Evolutionary conservation across 2,888 invertebrate species (phyloP).

Genomic region (Hymenopus coronatus): DNA sequence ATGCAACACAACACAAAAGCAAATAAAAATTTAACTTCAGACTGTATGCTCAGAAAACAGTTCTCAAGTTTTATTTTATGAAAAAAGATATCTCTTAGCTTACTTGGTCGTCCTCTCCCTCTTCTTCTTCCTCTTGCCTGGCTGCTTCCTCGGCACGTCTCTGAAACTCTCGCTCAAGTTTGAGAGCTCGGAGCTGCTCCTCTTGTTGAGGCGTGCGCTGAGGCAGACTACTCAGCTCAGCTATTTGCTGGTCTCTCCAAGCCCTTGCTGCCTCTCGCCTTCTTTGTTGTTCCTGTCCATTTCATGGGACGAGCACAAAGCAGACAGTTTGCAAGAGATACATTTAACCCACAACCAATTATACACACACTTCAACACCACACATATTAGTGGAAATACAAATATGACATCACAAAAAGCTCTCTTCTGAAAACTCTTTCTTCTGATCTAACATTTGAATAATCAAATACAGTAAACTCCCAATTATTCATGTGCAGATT

Average conservation of each 20-base stretch:
- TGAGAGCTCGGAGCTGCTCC: slow-evolving; percentile 82
- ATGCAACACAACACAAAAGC: too few species aligned
- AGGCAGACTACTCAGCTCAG: slow-evolving; percentile 68
- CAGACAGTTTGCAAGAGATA: neutral
- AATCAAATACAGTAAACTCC: too few species aligned
- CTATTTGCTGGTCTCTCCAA: slow-evolving; percentile 84
- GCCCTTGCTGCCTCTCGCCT: slow-evolving; percentile 72
- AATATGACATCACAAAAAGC: neutral
- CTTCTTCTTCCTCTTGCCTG: slow-evolving; percentile 67
- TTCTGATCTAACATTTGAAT: too few species aligned
- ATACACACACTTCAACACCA: neutral
- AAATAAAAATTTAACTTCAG: neutral
- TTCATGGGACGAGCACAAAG: neutral
- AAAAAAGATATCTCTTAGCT: slow-evolving; percentile 31
- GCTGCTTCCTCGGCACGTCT: slow-evolving; percentile 78
- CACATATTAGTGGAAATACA: neutral
- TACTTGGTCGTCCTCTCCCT: slow-evolving; percentile 58
- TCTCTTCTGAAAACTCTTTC: neutral
- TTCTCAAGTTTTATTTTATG: too few species aligned
- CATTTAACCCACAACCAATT: neutral
- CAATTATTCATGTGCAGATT: too few species aligned
- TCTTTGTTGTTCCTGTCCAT: slow-evolving; percentile 59
- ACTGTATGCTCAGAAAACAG: neutral
- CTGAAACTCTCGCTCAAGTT: slow-evolving; percentile 92
- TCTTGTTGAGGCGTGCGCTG: slow-evolving; percentile 76